These are phyloP conservation scores for Hypocryptadius cinnamomeus DNA, from an alignment of 2,113 vertebrate genomes.

Conservation along the genomic window DNA sequence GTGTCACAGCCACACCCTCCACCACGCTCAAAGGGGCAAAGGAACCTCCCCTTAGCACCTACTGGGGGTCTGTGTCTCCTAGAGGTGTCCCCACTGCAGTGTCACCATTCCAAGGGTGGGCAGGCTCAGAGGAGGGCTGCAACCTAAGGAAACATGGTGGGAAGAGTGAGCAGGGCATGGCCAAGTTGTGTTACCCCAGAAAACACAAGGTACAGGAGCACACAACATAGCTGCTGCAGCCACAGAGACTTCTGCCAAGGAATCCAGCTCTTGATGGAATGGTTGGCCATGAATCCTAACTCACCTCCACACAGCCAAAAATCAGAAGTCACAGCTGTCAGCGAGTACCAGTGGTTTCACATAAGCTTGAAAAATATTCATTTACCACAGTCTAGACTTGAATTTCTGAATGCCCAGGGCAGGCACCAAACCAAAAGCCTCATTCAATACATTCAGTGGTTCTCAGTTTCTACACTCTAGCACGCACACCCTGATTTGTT, in stretches of 20 bases:
- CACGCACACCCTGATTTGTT: background rate
- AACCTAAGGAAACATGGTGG: background rate
- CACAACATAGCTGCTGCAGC: background rate
- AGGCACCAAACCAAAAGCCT: background rate
- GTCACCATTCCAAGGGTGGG: background rate
- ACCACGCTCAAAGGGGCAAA: fast-evolving
- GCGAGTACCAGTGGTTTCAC: background rate
- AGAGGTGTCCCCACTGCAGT: background rate
- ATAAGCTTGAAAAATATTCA: background rate
- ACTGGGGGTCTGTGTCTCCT: background rate
- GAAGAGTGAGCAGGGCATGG: background rate
- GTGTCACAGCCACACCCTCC: fast-evolving
- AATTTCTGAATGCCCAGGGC: background rate
- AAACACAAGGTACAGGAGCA: background rate
- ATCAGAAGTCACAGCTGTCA: background rate
- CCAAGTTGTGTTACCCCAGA: background rate
- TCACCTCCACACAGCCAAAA: background rate
- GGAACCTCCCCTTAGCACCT: background rate
- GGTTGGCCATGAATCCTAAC: background rate
- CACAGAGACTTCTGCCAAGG: background rate
- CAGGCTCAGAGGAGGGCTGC: background rate
- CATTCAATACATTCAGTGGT: background rate
- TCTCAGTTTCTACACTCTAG: background rate
- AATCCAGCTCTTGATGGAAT: background rate
- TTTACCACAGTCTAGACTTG: background rate